Evolutionary conservation across 2,113 vertebrate species (phyloP).

Genomic region (Onychorhynchus coronatus): DNA sequence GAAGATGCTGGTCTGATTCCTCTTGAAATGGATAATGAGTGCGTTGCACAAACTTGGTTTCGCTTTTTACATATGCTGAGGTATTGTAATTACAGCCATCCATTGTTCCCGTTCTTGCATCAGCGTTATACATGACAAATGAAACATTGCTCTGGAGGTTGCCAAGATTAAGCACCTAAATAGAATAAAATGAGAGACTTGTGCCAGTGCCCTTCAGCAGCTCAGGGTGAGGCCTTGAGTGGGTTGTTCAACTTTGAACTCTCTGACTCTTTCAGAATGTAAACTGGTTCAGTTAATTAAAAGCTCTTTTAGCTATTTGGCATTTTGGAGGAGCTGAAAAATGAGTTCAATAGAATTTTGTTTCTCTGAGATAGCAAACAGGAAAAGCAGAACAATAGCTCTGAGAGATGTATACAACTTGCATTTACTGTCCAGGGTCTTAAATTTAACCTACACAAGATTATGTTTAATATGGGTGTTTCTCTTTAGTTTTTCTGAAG

Average conservation of each 20-base stretch:
- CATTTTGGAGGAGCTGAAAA: not conserved
- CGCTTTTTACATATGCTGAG: slow-evolving; percentile 97
- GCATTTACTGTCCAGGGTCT: not conserved
- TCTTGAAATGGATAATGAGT: slow-evolving; percentile 94
- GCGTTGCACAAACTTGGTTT: slow-evolving; percentile 95
- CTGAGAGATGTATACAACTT: not conserved
- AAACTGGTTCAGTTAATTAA: not conserved
- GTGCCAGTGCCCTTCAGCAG: not conserved
- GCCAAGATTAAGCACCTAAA: not conserved
- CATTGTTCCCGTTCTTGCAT: not conserved
- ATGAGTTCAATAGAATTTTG: not conserved
- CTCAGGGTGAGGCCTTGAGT: not conserved
- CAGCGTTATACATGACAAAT: not conserved
- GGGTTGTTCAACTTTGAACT: not conserved
- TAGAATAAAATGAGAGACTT: not conserved
- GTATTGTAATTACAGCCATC: slow-evolving; percentile 61
- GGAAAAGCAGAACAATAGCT: slow-evolving; percentile 12
- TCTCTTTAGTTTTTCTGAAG: not conserved
- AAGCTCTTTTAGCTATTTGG: not conserved
- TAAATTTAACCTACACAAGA: not conserved
- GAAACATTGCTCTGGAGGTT: not conserved
- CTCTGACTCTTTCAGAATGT: not conserved
- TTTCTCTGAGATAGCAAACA: not conserved
- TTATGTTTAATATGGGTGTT: not conserved
- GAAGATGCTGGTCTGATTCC: slow-evolving; percentile 92